These are phyloP conservation scores for Trichopoda pennipes DNA, from an alignment of 2,888 invertebrate genomes.

Conservation along the genomic window DNA sequence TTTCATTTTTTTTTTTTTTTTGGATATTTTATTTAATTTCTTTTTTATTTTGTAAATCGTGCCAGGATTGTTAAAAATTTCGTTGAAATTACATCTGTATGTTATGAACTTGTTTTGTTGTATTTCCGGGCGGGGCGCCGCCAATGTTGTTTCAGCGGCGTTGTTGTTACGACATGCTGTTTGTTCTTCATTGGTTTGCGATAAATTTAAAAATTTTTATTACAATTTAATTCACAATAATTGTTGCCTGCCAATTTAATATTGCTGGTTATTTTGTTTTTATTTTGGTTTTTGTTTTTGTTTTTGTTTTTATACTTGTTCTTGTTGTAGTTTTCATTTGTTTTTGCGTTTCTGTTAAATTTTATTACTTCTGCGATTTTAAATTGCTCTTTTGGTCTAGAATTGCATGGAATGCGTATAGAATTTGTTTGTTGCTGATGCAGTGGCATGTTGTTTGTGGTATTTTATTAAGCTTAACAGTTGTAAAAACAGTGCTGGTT, in stretches of 20 bases:
- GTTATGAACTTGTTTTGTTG: constrained; percentile 61
- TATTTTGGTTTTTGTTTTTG: constrained; percentile 16
- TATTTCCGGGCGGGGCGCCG: constrained; percentile 68
- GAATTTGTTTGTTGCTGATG: constrained; percentile 2
- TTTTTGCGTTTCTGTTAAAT: constrained; percentile 48
- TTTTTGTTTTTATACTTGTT: constrained; percentile 21
- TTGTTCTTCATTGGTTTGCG: constrained; percentile 67
- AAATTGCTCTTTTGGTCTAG: constrained; percentile 5
- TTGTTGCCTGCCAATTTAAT: constrained; percentile 72
- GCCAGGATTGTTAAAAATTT: constrained; percentile 63
- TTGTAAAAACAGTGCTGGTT: constrained; percentile 31
- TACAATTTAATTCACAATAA: constrained; percentile 77
- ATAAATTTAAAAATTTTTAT: constrained; percentile 75
- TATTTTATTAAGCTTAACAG: constrained; percentile 44
- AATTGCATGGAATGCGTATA: constrained; percentile 27
- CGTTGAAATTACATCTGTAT: constrained; percentile 49
- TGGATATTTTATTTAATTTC: no score
- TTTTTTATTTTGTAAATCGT: constrained; percentile 55
- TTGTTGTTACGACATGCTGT: constrained; percentile 64
- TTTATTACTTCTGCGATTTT: constrained; percentile 1
- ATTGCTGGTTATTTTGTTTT: constrained; percentile 48
- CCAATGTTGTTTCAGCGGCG: constrained; percentile 65
- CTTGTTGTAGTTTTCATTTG: constrained; percentile 41
- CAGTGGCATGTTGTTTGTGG: constrained; percentile 47
- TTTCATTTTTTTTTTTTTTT: constrained; percentile 41